Evolutionary conservation across 2,113 vertebrate genomes (phyloP), one percentile per base, ranked within the genome.

Genomic region (Oryzias woworae): DNA sequence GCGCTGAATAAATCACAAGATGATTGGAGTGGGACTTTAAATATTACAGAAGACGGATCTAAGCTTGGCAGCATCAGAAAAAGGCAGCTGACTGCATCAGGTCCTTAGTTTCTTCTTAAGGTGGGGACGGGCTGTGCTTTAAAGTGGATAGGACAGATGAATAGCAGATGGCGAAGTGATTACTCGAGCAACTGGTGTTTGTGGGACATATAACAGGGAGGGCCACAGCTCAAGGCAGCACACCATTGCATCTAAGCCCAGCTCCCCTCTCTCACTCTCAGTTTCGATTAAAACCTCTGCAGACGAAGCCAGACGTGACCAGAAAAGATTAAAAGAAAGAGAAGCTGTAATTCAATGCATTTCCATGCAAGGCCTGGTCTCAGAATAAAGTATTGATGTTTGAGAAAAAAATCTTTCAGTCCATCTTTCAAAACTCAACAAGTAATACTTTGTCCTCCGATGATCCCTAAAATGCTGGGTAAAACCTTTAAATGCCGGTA

Each of bases 81-180:
- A 49, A 62, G 63, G 50, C 44, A 62, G 63, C 69, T 55, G 54
- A 67, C 46, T 62, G 54, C 46, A 71, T 28, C 36, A 49, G 31
- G 43, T 53, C 52, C 45, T 3, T 58, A 17, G 20, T 47, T 47
- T 47, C 18, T 47, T 48, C 12, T 48, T 20, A 59, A 50, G 61
- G 60, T 44, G 59, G 31, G 55, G 52, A 47, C 47, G 22, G 70
- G 59, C 24, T 56, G 51, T 31, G 46, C 53, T 79, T 66, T 7
- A 65, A 81, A 81, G 80, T 0, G 54, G 45, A 72, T 75, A 74
- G 61, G 65, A 62, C 16, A 17, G 69, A 54, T 43, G 41, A 62
- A 58, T 71, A 82, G 59, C 81, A 87, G 80, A 85, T 80, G 77
- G 64, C 74, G 59, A 75, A 68, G 75, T 86, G 83, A 83, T 75